Base-by-base conservation (phyloP, 2,888 invertebrate species). In the Gasteruption jaculator region DNA sequence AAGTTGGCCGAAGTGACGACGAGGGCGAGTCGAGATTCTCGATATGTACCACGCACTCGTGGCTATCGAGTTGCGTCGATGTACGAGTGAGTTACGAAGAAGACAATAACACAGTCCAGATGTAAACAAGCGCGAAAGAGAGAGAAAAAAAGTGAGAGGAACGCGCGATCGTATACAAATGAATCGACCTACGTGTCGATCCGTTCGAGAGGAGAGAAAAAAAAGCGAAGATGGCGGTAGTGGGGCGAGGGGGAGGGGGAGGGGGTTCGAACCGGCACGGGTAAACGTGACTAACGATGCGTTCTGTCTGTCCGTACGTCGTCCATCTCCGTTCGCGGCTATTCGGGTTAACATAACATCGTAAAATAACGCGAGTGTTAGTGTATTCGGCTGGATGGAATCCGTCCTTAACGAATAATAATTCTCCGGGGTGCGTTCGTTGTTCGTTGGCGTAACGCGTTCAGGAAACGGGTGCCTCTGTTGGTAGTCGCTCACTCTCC, bases 301-400 rank as follows among this genome's bases (percentile, higher is more conserved):
- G 37, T 42, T 48, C 40, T 44, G 46, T 37, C 42, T 47, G 42
- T 45, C 42, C 37, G 42, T 46, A 36, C 46, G 42, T 41, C 46
- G 46, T 43, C 38, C n/a, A n/a, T n/a, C n/a, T n/a, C n/a, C n/a
- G n/a, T n/a, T 48, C 46, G 41, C 46, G 47, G 54, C 44, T 49
- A 56, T 60, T 54, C 55, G 56, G 57, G 60, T 61, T 62, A 58
- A 50, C 52, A 60, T 60, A 61, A 62, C 61, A 62, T 60, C 60
- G 58, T 62, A 61, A 63, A 61, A 52, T 49, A 54, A 48, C 47
- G 41, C 53, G 53, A 53, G 50, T 45, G 48, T 57, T 60, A 60
- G 61, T n/a, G n/a, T n/a, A n/a, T n/a, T n/a, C n/a, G n/a, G n/a
- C n/a, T n/a, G n/a, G n/a, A n/a, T n/a, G n/a, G n/a, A n/a, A n/a